Evolutionary conservation across 2,797 vertebrate genomes (phyloP).

Genomic region (Hydrocynus forskahlii): DNA sequence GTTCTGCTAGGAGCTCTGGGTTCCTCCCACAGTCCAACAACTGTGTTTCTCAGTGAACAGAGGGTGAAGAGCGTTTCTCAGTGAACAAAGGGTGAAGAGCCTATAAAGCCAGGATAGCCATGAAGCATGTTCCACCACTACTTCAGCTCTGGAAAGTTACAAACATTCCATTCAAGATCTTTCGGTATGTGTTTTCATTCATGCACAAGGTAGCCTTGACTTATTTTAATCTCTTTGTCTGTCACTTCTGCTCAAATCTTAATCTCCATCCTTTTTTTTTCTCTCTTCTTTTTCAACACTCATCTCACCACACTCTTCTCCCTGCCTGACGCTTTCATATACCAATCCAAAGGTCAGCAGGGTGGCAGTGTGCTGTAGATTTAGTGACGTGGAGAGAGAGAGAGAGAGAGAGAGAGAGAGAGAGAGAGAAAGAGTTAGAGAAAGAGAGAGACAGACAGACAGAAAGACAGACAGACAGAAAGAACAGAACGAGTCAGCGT

Average conservation of each 20-base stretch:
- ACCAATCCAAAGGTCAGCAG: slow-evolving; percentile 28
- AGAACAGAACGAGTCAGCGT: slow-evolving; percentile 48
- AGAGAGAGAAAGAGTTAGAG: slow-evolving; percentile 31
- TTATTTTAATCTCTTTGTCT: slow-evolving; percentile 16
- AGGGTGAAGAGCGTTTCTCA: too few relatives aligned
- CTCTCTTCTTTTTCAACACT: background rate
- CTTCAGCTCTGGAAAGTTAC: background rate
- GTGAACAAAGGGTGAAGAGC: background rate
- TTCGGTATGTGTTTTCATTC: slow-evolving; percentile 1
- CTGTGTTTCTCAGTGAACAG: too few relatives aligned
- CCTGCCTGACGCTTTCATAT: slow-evolving; percentile 1
- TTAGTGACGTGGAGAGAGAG: slow-evolving; percentile 11
- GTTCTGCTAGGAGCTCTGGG: too few relatives aligned
- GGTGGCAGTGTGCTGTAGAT: slow-evolving; percentile 17
- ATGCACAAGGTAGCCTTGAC: slow-evolving; percentile 1
- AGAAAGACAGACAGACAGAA: background rate
- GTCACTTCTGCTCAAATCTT: slow-evolving; percentile 15
- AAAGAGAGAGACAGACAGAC: background rate
- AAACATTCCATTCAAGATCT: background rate
- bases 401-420: slow-evolving; percentile 8
- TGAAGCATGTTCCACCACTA: background rate
- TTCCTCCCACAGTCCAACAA: too few relatives aligned
- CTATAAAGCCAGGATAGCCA: background rate
- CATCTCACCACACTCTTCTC: background rate
- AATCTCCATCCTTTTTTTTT: slow-evolving; percentile 12